Evolutionary conservation across 1,140 invertebrate genomes (phyloP).

Genomic region (Heliconius hermathena): DNA sequence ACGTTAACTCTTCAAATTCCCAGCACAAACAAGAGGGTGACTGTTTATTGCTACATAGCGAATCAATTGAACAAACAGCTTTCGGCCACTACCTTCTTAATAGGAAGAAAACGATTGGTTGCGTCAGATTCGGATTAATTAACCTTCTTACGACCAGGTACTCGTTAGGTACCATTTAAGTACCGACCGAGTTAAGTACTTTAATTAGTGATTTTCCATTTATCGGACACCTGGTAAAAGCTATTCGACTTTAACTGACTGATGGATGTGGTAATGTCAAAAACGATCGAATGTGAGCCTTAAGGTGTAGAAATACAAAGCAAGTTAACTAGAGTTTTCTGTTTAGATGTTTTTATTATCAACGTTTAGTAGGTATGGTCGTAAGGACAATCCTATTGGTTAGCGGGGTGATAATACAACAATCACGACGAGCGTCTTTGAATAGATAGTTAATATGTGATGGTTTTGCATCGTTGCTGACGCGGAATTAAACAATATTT

Average conservation of each 20-base stretch:
- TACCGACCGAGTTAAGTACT: slow-evolving; percentile 63
- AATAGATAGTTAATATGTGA: slow-evolving; percentile 73
- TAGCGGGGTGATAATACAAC: slow-evolving; percentile 61
- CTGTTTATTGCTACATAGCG: slow-evolving; percentile 64
- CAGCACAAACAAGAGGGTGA: slow-evolving; percentile 62
- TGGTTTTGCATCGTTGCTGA: slow-evolving; percentile 68
- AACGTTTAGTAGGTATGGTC: slow-evolving; percentile 57
- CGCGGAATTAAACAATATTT: slow-evolving; percentile 49
- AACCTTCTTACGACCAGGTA: slow-evolving; percentile 66
- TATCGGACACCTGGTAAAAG: slow-evolving; percentile 74
- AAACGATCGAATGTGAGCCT: slow-evolving; percentile 51
- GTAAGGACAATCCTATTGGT: slow-evolving; percentile 70
- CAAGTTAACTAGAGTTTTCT: slow-evolving; percentile 30
- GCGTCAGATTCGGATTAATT: slow-evolving; percentile 75
- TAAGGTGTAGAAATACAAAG: slow-evolving; percentile 44
- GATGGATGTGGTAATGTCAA: slow-evolving; percentile 45
- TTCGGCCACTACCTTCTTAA: slow-evolving; percentile 56
- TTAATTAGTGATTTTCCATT: slow-evolving; percentile 80
- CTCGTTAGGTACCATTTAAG: slow-evolving; percentile 66
- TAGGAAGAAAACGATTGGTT: slow-evolving; percentile 71
- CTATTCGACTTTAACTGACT: slow-evolving; percentile 65
- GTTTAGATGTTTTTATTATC: slow-evolving; percentile 55
- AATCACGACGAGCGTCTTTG: slow-evolving; percentile 74
- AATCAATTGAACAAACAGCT: slow-evolving; percentile 76
- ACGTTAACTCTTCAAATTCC: slow-evolving; percentile 72